These are phyloP conservation scores for Macroramphosus scolopax DNA, from an alignment of 2,797 vertebrate species.

Conservation along the genomic window DNA sequence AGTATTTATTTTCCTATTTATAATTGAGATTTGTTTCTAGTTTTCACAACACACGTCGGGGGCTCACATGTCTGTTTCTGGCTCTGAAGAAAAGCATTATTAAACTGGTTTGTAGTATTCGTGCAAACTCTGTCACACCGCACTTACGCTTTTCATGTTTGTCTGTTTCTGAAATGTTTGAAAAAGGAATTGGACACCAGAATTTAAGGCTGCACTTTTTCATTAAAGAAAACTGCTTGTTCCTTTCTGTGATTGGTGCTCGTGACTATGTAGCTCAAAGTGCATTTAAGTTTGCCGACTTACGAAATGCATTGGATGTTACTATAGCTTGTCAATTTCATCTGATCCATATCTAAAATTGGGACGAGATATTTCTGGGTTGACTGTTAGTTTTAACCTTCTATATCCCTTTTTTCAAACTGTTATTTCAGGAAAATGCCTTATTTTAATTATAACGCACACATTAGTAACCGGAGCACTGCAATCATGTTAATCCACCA, in stretches of 20 bases:
- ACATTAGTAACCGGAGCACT: conserved; percentile 52
- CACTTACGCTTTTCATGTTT: conserved; percentile 54
- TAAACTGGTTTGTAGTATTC: conserved; percentile 14
- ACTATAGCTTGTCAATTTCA: conserved; percentile 15
- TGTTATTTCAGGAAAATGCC: conserved; percentile 41
- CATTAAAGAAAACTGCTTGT: conserved; percentile 14
- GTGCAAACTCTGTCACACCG: conserved; percentile 35
- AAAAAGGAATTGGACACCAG: conserved; percentile 35
- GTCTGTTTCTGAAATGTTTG: conserved; percentile 24
- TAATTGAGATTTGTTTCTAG: conserved; percentile 16
- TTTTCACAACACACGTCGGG: conserved; percentile 1
- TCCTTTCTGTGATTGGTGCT: conserved; percentile 28
- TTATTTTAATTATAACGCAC: conserved; percentile 43
- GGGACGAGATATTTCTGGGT: conserved; percentile 10
- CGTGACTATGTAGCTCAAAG: conserved; percentile 3
- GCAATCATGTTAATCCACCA: conserved; percentile 53
- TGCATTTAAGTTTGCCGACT: conserved; percentile 17
- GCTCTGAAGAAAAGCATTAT: conserved; percentile 12
- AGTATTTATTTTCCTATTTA: conserved; percentile 77
- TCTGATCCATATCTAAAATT: conserved; percentile 16
- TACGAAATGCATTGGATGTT: conserved; percentile 10
- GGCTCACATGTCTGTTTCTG: no score
- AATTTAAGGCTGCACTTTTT: conserved; percentile 17
- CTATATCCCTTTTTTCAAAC: conserved; percentile 24
- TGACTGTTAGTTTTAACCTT: conserved; percentile 21